Percentiles rank a stretch among this genome's conserved stretches.
phyloP scores from a whole-genome alignment of 2,113 vertebrate genomes.

The Circaetus gallicus region DNA sequence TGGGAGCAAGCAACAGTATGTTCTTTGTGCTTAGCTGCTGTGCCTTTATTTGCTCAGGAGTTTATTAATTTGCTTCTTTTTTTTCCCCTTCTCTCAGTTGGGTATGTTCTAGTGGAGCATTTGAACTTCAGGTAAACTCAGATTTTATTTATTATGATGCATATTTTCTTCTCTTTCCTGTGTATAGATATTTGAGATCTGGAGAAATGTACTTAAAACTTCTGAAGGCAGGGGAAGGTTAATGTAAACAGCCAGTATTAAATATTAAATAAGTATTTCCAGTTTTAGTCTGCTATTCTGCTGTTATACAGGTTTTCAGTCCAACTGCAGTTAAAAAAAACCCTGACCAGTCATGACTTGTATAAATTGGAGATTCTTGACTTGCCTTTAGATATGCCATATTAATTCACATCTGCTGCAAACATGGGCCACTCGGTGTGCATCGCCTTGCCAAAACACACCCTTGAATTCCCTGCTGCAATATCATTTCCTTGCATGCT shows the following conservation, averaged over 20 bases:
- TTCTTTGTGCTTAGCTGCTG: background rate
- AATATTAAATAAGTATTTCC: constrained; percentile 15
- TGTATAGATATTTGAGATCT: background rate
- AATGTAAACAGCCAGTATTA: background rate
- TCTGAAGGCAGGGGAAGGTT: background rate
- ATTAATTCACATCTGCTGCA: constrained; percentile 33
- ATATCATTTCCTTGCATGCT: background rate
- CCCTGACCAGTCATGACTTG: background rate
- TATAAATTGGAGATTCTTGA: background rate
- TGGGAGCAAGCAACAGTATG: background rate
- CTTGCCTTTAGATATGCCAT: background rate
- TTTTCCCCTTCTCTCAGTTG: constrained; percentile 37
- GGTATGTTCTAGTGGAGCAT: constrained; percentile 71
- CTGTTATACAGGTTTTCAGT: background rate
- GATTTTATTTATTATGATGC: background rate
- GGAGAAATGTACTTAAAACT: background rate
- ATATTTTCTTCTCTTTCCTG: background rate
- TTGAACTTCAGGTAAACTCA: constrained; percentile 75
- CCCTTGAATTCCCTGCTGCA: background rate
- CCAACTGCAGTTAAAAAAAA: constrained; percentile 5
- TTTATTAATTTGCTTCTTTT: background rate
- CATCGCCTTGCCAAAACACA: background rate
- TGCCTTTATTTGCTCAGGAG: background rate
- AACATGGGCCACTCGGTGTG: background rate
- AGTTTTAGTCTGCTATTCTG: background rate